phyloP scores from a whole-genome alignment of 2,113 vertebrate genomes.

The Tachycineta bicolor region DNA sequence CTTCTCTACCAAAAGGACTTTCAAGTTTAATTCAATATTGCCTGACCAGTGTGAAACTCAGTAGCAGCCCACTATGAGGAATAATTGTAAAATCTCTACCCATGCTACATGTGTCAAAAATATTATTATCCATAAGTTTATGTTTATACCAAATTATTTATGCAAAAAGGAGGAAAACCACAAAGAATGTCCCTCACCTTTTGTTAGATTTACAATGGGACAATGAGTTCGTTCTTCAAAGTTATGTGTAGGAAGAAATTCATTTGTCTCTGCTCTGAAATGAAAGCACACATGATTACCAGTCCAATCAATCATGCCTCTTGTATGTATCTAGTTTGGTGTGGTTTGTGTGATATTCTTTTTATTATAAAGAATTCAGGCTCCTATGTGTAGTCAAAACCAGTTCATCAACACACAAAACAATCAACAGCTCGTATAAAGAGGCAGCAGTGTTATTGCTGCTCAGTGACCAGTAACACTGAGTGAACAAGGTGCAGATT shows the following conservation, averaged over 20 bases:
- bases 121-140: background rate
- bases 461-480: background rate
- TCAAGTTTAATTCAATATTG: background rate
- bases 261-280: slow-evolving; percentile 66
- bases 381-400: background rate
- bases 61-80: background rate
- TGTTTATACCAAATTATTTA: background rate
- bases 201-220: slow-evolving; percentile 38
- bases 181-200: background rate
- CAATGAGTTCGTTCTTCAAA: slow-evolving; percentile 49
- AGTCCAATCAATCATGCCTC: slow-evolving; percentile 32
- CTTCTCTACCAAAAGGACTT: background rate
- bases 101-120: background rate
- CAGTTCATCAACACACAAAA: background rate
- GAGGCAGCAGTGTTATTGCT: background rate
- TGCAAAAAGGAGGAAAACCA: background rate
- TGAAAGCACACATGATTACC: slow-evolving; percentile 33
- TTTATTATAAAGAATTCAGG: slow-evolving; percentile 15
- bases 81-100: background rate
- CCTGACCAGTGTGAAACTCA: background rate
- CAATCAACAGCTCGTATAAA: background rate
- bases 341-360: background rate
- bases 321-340: slow-evolving; percentile 5
- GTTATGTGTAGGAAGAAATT: slow-evolving; percentile 12
- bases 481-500: background rate